Conservation (phyloP, 1,140 invertebrate species). For the Druon quercuslanigerum region DNA sequence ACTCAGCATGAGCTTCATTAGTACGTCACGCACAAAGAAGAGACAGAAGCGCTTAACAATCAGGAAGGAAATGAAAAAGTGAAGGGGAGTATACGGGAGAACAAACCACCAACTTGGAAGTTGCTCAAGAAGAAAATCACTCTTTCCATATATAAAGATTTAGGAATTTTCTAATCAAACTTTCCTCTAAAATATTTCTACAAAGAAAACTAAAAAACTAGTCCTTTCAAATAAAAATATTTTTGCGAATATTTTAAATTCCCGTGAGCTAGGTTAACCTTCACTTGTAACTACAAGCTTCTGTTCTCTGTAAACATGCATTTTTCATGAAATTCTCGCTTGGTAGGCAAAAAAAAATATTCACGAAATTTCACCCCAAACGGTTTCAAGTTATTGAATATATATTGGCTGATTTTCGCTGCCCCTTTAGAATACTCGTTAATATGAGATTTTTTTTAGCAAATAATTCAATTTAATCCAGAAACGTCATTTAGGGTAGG, state of each 20-base stretch:
- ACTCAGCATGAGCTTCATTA: conserved; percentile 13
- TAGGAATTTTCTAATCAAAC: neutral
- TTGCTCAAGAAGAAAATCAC: neutral
- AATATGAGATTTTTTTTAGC: conserved; percentile 7
- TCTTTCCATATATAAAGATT: neutral
- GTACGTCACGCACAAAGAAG: neutral
- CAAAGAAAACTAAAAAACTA: neutral
- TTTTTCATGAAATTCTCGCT: conserved; percentile 23
- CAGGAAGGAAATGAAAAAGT: neutral
- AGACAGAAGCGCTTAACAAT: neutral
- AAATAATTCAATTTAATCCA: conserved; percentile 16
- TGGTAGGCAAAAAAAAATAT: conserved; percentile 15
- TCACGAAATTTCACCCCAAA: conserved; percentile 17
- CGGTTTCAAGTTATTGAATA: conserved; percentile 21
- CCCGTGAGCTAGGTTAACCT: neutral
- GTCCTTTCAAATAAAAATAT: neutral
- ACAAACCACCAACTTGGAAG: neutral
- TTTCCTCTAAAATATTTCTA: neutral
- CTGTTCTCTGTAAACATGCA: conserved; percentile 17
- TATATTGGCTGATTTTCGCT: conserved; percentile 24
- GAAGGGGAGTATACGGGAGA: too few relatives aligned
- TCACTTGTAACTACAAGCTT: neutral
- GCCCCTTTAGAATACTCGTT: neutral
- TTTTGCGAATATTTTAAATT: neutral
- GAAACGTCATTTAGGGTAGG: too few relatives aligned